A percentile compares a stretch with the other conserved stretches of the same genome.
phyloP scores from a whole-genome alignment of 1,140 invertebrate genomes.

The Sycobia sp. region DNA sequence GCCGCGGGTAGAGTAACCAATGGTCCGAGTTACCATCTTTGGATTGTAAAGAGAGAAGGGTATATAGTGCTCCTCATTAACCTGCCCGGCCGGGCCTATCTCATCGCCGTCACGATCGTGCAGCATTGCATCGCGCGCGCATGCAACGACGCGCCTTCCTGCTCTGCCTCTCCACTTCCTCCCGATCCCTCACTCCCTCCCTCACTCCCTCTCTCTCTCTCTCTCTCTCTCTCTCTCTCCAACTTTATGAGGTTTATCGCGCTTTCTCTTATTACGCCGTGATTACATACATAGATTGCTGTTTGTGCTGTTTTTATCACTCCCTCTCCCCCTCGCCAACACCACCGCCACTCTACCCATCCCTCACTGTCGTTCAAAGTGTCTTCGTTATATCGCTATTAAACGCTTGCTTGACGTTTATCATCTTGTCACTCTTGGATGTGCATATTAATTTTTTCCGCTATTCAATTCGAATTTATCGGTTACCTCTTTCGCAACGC shows the following conservation, averaged over 20 bases:
- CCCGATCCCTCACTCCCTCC: too few relatives aligned
- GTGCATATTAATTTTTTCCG: neutral
- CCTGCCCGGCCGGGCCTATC: conserved; percentile 9
- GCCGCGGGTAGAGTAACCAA: too few relatives aligned
- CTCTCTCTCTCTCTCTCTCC: too few relatives aligned
- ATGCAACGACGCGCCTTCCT: neutral
- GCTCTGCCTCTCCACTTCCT: conserved; percentile 7
- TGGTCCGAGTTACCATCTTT: conserved; percentile 15
- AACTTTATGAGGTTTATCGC: conserved; percentile 48
- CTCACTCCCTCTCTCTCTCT: too few relatives aligned
- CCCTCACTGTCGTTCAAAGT: neutral
- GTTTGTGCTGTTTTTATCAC: neutral
- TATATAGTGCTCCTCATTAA: conserved; percentile 20
- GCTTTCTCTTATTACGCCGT: conserved; percentile 29
- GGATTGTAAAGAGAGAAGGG: conserved; percentile 8
- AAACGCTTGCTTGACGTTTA: conserved; percentile 5
- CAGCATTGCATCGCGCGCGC: neutral
- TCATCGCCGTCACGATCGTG: conserved; percentile 28
- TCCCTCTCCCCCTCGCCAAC: too few relatives aligned
- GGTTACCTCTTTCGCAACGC: too few relatives aligned
- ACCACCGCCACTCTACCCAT: too few relatives aligned
- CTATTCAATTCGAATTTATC: conserved; percentile 18
- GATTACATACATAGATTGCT: conserved; percentile 11
- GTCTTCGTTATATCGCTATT: neutral
- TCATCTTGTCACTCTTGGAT: neutral